These are phyloP conservation scores for Varecia variegata DNA, from an alignment of 2,797 vertebrate species.

Conservation along the genomic window DNA sequence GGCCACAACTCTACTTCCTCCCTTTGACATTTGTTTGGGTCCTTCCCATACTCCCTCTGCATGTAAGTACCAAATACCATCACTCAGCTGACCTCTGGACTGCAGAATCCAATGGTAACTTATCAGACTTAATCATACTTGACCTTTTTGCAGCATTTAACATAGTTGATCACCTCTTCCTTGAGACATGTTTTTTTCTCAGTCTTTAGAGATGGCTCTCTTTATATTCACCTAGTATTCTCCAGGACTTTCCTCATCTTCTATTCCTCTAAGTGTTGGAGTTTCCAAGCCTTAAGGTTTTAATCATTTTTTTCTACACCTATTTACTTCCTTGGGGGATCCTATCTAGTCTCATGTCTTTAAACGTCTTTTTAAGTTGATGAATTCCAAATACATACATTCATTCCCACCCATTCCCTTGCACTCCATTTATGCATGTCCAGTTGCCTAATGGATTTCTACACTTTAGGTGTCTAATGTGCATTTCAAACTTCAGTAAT, in stretches of 20 bases:
- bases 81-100: background rate
- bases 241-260: background rate
- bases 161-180: background rate
- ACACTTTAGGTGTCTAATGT: background rate
- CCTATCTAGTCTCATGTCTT: background rate
- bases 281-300: background rate
- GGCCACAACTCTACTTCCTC: background rate
- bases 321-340: background rate
- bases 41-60: background rate
- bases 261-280: background rate
- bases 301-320: background rate
- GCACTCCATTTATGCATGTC: background rate
- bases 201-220: background rate
- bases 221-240: background rate
- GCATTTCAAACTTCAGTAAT: background rate
- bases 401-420: background rate
- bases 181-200: background rate
- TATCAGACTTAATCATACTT: background rate
- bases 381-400: background rate
- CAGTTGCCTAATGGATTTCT: background rate
- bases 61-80: background rate
- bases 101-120: background rate
- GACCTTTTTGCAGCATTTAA: background rate
- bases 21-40: background rate
- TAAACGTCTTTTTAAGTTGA: background rate